A percentile compares a stretch with the other conserved stretches of the same genome.
phyloP scores from a whole-genome alignment of 1,140 invertebrate species.

The Melitaea cinxia region DNA sequence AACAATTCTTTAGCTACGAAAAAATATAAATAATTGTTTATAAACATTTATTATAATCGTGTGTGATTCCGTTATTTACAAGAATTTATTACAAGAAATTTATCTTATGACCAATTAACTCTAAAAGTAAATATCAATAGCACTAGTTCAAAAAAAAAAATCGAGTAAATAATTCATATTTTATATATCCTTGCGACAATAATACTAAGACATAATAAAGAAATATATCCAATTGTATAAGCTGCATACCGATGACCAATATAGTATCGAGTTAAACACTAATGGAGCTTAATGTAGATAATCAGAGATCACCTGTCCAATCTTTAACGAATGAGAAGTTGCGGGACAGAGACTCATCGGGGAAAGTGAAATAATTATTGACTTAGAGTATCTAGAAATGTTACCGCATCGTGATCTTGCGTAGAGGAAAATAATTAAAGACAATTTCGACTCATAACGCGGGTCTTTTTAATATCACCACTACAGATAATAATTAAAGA shows the following conservation, averaged over 20 bases:
- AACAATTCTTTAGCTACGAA: too few relatives aligned
- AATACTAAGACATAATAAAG: too few relatives aligned
- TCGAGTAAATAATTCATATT: too few relatives aligned
- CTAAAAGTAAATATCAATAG: too few relatives aligned
- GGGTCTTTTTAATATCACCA: conserved; percentile 1
- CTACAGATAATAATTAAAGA: conserved; percentile 1
- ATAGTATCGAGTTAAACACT: conserved; percentile 73
- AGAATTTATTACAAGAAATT: too few relatives aligned
- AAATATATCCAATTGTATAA: conserved; percentile 69
- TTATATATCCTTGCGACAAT: too few relatives aligned
- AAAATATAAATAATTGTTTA: too few relatives aligned
- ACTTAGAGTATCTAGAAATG: conserved; percentile 47
- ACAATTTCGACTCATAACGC: conserved; percentile 1
- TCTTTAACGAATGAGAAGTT: conserved; percentile 68
- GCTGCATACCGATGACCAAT: conserved; percentile 56
- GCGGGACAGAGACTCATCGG: conserved; percentile 67
- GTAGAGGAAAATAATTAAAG: conserved; percentile 6
- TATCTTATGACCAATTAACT: too few relatives aligned
- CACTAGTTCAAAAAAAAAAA: too few relatives aligned
- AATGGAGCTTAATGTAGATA: conserved; percentile 73
- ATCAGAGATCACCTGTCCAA: conserved; percentile 71
- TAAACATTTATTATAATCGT: too few relatives aligned
- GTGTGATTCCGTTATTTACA: too few relatives aligned
- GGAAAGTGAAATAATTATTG: conserved; percentile 68
- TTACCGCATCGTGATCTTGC: background rate